Conservation (phyloP, 2,888 invertebrate genomes). For the Coenonympha glycerion region DNA sequence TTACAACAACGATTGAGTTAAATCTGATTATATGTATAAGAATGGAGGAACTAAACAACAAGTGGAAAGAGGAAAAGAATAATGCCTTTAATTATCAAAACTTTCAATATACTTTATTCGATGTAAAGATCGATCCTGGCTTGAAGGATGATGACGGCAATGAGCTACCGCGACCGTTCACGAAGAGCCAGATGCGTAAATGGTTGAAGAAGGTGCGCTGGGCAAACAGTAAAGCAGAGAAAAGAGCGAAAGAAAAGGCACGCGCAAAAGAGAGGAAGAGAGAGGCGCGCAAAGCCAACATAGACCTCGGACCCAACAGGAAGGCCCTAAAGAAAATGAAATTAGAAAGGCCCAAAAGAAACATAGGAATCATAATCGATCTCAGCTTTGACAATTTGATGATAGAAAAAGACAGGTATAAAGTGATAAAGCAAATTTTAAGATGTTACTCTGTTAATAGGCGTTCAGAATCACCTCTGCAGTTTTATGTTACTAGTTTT, state of each 20-base stretch:
- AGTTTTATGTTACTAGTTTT: constrained; percentile 89
- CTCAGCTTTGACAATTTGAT: constrained; percentile 93
- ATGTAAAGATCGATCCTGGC: constrained; percentile 63
- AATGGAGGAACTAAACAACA: constrained; percentile 4
- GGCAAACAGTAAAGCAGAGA: constrained; percentile 81
- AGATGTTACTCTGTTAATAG: constrained; percentile 94
- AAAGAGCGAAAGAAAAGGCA: constrained; percentile 82
- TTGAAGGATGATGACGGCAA: constrained; percentile 64
- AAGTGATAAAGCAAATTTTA: constrained; percentile 92
- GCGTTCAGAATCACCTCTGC: constrained; percentile 84
- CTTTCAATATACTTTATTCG: constrained; percentile 55
- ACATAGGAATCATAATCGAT: constrained; percentile 87
- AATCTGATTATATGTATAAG: too few relatives aligned
- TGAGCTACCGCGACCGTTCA: constrained; percentile 65
- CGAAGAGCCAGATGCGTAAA: constrained; percentile 81
- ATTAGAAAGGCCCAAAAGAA: constrained; percentile 81
- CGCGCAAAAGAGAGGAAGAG: constrained; percentile 81
- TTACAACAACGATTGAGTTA: too few relatives aligned
- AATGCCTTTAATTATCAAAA: constrained; percentile 33
- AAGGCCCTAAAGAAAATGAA: constrained; percentile 85
- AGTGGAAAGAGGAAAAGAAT: constrained; percentile 14
- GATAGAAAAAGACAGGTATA: constrained; percentile 91
- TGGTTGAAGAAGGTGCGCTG: constrained; percentile 83
- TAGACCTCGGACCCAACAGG: constrained; percentile 84
- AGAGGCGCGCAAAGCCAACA: constrained; percentile 82